phyloP scores from a whole-genome alignment of 1,140 invertebrate species.

The Drosophila insularis region DNA sequence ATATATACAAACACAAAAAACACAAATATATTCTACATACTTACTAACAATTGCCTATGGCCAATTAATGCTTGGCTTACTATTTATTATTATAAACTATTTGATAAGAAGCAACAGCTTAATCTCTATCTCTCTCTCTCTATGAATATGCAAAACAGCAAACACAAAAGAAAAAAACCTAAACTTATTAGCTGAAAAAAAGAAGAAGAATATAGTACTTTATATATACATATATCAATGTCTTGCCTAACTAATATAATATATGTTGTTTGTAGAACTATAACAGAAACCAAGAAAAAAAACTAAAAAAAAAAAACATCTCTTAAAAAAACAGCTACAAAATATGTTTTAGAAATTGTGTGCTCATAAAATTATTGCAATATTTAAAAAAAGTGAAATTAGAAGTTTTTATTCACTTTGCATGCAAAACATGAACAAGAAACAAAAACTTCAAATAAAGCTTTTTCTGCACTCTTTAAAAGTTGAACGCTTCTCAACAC shows the following conservation, averaged over 20 bases:
- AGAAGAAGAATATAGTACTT: slow-evolving; percentile 32
- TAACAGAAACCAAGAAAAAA: slow-evolving; percentile 19
- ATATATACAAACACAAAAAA: slow-evolving; percentile 24
- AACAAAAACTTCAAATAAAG: slow-evolving; percentile 34
- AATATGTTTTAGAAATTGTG: slow-evolving; percentile 45
- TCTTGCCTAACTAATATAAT: slow-evolving; percentile 56
- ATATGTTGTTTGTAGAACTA: slow-evolving; percentile 62
- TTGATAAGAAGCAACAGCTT: slow-evolving; percentile 64
- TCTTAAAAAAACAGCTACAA: no score
- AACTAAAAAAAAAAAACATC: neutral
- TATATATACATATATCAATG: slow-evolving; percentile 59
- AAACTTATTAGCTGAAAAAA: slow-evolving; percentile 28
- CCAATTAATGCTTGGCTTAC: slow-evolving; percentile 57
- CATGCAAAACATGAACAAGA: slow-evolving; percentile 29
- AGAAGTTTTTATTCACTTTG: slow-evolving; percentile 28
- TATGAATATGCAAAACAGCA: neutral
- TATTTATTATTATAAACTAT: slow-evolving; percentile 30
- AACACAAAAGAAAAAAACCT: slow-evolving; percentile 32
- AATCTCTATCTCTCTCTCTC: neutral
- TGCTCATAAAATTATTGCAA: slow-evolving; percentile 27
- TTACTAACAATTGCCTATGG: slow-evolving; percentile 38
- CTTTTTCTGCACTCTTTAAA: slow-evolving; percentile 41
- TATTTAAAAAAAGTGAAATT: slow-evolving; percentile 13
- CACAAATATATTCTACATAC: slow-evolving; percentile 8
- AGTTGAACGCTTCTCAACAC: slow-evolving; percentile 31